Percentiles rank a stretch among this genome's conserved stretches.
phyloP scores from a whole-genome alignment of 2,113 vertebrate species.

The Limnothrissa miodon region DNA sequence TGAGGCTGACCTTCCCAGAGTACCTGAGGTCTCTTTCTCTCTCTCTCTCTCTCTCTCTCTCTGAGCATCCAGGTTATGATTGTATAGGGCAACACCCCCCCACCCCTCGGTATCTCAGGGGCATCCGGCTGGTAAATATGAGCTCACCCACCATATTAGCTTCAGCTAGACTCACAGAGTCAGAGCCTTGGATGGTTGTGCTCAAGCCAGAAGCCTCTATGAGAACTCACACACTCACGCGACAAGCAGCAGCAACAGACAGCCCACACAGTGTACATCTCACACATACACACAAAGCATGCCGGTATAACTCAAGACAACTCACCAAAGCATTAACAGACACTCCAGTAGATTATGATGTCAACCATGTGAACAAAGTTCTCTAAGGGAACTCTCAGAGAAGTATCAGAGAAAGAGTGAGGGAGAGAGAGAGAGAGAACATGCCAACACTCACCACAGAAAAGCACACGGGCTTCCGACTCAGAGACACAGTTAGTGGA shows the following conservation, averaged over 20 bases:
- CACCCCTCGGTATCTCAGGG: constrained; percentile 2
- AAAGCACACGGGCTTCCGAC: not conserved
- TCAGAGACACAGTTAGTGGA: not conserved
- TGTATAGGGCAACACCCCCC: not conserved
- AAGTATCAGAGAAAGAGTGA: too few species aligned
- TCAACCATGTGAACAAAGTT: not conserved
- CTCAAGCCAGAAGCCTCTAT: not conserved
- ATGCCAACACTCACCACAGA: constrained; percentile 42
- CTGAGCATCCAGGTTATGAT: not conserved
- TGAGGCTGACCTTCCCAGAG: not conserved
- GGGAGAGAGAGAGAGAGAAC: not conserved
- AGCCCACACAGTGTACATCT: not conserved
- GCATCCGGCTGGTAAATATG: not conserved
- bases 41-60: not conserved
- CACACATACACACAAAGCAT: not conserved
- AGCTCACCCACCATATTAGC: not conserved
- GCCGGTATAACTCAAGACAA: not conserved
- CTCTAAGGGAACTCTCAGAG: not conserved
- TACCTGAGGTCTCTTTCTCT: not conserved
- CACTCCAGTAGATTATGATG: not conserved
- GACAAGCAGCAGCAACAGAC: not conserved
- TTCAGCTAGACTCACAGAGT: not conserved
- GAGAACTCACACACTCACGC: constrained; percentile 11
- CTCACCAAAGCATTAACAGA: not conserved
- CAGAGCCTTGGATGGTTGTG: not conserved